Evolutionary conservation across 1,140 invertebrate species (phyloP), one percentile per base, ranked within the genome.

Genomic region (Uloborus diversus): DNA sequence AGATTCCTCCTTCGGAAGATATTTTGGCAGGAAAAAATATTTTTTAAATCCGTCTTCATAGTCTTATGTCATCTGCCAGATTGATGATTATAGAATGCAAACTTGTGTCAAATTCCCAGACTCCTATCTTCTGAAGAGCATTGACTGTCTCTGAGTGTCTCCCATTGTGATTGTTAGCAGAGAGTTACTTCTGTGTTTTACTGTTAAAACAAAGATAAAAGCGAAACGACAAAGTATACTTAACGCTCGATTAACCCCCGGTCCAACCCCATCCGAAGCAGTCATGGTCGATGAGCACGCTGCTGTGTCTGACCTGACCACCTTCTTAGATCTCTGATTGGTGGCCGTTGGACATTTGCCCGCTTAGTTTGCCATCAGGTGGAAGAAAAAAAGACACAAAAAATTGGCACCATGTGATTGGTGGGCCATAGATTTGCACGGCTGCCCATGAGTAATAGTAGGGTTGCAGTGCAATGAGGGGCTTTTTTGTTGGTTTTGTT

Each of bases 311-410:
- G 66, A 47, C 35, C 69, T 71, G 69, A 61, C 69, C 69, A 71
- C 69, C 69, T 71, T 61, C 69, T 71, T 59, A 20, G 69, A 59
- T 61, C 47, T 71, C 69, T 61, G 69, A 71, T 71, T 71, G 53
- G 69, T 32, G 42, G 56, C 69, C 30, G 25, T 61, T 42, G 69
- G 69, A 71, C 69, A 42, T 71, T 71, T 71, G 69, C 53, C 56
- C 66, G 49, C 66, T 53, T 56, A 53, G 66, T 35, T n/a, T 69
- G 66, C 66, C 69, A 71, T 71, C 53, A 71, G 69, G 69, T 71
- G 56, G 69, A 37, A 70, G 25, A 53, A 53, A 53, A 59, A 71
- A 59, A 47, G 37, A 47, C 14, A 9, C 25, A 37, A 70, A 70
- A 53, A 37, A 70, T 56, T 25, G 57, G 33, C 51, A 56, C 33